Evolutionary conservation across 2,797 vertebrate species (phyloP).

Genomic region (Schizopygopsis malacanthus): DNA sequence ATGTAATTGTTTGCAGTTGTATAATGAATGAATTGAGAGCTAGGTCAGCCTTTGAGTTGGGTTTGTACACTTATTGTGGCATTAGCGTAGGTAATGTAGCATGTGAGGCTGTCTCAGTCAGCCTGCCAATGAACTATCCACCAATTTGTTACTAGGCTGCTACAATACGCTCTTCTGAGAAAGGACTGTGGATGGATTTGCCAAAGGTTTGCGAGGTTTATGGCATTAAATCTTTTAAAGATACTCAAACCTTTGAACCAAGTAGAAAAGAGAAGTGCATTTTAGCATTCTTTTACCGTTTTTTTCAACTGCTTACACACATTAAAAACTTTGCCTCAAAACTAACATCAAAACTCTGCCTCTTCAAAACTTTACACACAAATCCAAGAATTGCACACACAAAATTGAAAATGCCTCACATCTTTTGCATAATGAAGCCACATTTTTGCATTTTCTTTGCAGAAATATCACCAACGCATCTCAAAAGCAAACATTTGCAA

Average conservation of each 20-base stretch:
- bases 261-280: background rate
- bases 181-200: background rate
- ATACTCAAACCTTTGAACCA: background rate
- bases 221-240: background rate
- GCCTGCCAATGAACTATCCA: background rate
- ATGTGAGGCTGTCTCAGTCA: background rate
- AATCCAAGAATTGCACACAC: too few relatives aligned
- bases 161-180: background rate
- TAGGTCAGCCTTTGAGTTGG: background rate
- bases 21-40: constrained; percentile 31
- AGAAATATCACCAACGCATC: too few relatives aligned
- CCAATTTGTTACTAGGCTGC: background rate
- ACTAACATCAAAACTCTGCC: too few relatives aligned
- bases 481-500: too few relatives aligned
- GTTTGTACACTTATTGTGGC: constrained; percentile 11
- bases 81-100: background rate
- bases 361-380: too few relatives aligned
- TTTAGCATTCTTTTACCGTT: background rate
- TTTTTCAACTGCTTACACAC: too few relatives aligned
- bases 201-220: background rate
- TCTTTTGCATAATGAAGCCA: too few relatives aligned
- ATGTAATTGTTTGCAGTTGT: constrained; percentile 43
- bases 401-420: too few relatives aligned
- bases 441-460: too few relatives aligned
- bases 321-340: too few relatives aligned